Base-by-base conservation (phyloP, 2,888 invertebrate genomes). In the Cyclophora punctaria region DNA sequence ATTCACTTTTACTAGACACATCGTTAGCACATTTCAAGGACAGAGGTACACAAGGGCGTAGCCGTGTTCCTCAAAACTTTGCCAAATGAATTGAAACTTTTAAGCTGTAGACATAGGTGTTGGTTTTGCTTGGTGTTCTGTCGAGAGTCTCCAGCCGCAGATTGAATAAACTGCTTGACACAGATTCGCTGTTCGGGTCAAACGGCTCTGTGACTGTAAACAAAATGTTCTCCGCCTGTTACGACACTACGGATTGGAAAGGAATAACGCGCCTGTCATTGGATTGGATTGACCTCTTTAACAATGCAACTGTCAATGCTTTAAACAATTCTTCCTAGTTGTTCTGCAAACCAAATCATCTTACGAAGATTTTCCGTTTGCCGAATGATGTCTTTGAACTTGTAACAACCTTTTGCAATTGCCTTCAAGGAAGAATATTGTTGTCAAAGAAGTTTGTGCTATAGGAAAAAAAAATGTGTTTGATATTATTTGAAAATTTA, bases 151-250 rank as follows among this genome's bases (percentile, higher is more conserved):
- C 76, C 70, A 71, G 70, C 73, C 69, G 71, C 80, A 86, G 85
- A 88, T 88, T 88, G 86, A 88, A 88, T 88, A 88, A 88, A 88
- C 88, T 82, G 81, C 88, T 88, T 88, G 88, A 88, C 88, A 88
- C 84, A 88, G 83, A 85, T 88, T 86, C 84, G 72, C 75, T 78
- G 83, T 86, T 86, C 82, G 84, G 88, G 87, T 86, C 87, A 87
- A 78, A 77, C 81, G 75, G 80, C 74, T 69, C 63, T 37, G 71
- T 64, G 71, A 67, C 75, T 63, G 78, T 78, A 81, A 80, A 82
- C 77, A 75, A 76, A 78, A 78, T 72, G 59, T 58, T 53, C 45
- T 61, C 53, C 50, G 76, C 81, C 83, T 64, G 81, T 84, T 82
- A 78, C 87, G 75, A 83, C 82, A 82, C 78, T 73, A 67, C 46